phyloP scores from a whole-genome alignment of 2,113 vertebrate genomes.

The Hippocampus mohnikei region DNA sequence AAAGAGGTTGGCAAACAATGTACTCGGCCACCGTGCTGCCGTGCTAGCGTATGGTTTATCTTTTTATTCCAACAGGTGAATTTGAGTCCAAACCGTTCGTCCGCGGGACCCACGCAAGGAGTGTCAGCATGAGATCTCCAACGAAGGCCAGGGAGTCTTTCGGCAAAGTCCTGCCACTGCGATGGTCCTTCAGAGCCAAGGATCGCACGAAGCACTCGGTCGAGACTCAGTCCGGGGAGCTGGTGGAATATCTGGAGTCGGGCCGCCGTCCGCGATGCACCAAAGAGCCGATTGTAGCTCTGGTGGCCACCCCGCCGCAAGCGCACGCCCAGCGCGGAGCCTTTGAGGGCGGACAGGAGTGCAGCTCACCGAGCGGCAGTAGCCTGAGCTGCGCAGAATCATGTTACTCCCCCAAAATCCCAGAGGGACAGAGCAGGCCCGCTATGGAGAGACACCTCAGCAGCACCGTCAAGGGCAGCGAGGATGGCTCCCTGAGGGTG shows the following conservation, averaged over 20 bases:
- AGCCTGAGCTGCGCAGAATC: constrained; percentile 40
- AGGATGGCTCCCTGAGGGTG: constrained; percentile 59
- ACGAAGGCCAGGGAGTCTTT: constrained; percentile 64
- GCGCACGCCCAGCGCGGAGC: constrained; percentile 37
- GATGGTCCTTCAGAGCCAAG: constrained; percentile 80
- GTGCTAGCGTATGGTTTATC: neutral
- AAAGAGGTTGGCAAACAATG: neutral
- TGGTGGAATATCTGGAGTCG: constrained; percentile 87
- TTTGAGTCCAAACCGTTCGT: constrained; percentile 66
- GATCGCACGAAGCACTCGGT: constrained; percentile 60
- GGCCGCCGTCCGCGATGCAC: constrained; percentile 82
- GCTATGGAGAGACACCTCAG: constrained; percentile 40
- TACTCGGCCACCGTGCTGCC: neutral
- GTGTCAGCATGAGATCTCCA: constrained; percentile 77
- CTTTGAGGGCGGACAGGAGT: constrained; percentile 40
- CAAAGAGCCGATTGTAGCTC: constrained; percentile 76
- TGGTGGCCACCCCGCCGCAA: constrained; percentile 63
- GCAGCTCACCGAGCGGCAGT: constrained; percentile 49
- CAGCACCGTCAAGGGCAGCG: constrained; percentile 47
- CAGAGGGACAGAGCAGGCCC: constrained; percentile 57
- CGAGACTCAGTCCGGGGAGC: constrained; percentile 62
- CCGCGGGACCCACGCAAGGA: constrained; percentile 72
- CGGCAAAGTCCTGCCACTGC: constrained; percentile 74
- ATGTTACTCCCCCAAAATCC: constrained; percentile 43
- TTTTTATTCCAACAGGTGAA: constrained; percentile 61